These are phyloP conservation scores for Felis catus DNA, from an alignment of 2,113 vertebrate species.

Conservation along the genomic window DNA sequence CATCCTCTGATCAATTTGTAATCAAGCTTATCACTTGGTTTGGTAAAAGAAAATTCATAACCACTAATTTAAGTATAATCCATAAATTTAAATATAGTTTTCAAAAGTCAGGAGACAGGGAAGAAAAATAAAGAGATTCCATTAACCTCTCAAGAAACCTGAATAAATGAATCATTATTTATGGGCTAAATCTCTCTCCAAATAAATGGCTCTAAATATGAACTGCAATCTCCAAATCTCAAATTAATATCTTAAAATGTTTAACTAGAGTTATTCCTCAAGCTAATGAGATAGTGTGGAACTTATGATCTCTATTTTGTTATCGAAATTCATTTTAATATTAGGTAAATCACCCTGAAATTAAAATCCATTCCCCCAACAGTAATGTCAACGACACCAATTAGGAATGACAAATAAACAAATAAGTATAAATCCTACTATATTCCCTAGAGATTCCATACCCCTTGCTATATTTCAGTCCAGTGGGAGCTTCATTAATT, in stretches of 20 bases:
- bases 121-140: background rate
- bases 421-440: conserved; percentile 1
- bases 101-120: background rate
- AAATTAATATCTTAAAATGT: conserved; percentile 34
- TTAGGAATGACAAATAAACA: conserved; percentile 29
- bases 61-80: conserved; percentile 15
- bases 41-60: background rate
- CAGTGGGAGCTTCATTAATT: conserved; percentile 64
- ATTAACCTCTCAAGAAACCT: background rate
- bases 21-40: background rate
- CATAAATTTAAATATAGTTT: conserved; percentile 2
- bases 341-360: conserved; percentile 1
- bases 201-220: conserved; percentile 31
- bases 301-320: background rate
- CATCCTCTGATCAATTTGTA: background rate
- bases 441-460: background rate
- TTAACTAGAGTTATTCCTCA: background rate
- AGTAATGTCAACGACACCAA: background rate
- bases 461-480: conserved; percentile 42
- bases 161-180: background rate
- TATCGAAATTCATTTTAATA: background rate
- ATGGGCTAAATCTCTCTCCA: background rate
- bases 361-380: conserved; percentile 1
- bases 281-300: background rate
- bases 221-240: background rate